Evolutionary conservation across 2,888 invertebrate genomes (phyloP).

Genomic region (Torymus aiolomorphi): DNA sequence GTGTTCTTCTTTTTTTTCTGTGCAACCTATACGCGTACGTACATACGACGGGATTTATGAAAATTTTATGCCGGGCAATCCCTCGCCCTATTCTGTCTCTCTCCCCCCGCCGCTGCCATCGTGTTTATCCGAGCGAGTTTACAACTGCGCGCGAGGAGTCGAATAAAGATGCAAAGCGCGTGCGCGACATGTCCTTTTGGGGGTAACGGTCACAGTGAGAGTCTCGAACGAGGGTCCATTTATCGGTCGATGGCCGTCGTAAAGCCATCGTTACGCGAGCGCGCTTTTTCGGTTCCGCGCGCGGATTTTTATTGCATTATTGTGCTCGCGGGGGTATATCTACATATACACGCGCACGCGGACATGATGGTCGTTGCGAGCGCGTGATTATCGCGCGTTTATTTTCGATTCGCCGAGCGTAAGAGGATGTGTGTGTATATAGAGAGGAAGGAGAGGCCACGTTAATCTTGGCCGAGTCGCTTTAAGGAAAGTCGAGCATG

Average conservation of each 20-base stretch:
- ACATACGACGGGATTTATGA: conserved; percentile 42
- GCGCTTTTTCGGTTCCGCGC: neutral
- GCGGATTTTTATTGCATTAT: conserved; percentile 35
- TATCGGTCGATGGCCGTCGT: conserved; percentile 26
- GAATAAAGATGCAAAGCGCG: conserved; percentile 50
- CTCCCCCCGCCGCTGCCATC: neutral
- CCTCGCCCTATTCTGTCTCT: neutral
- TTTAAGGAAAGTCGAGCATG: neutral
- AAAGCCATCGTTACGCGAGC: conserved; percentile 19
- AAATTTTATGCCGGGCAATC: conserved; percentile 41
- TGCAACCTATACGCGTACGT: too few species aligned
- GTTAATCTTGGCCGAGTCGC: neutral
- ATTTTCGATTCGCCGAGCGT: neutral
- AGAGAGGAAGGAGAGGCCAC: too few species aligned
- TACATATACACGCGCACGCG: neutral
- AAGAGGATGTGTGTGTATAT: neutral
- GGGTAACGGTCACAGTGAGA: conserved; percentile 3
- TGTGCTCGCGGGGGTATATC: neutral
- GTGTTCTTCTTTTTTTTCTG: too few species aligned
- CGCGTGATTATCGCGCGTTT: neutral
- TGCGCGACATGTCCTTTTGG: conserved; percentile 19
- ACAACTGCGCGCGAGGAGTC: conserved; percentile 10
- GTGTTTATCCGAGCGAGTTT: conserved; percentile 44
- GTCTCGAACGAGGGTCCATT: neutral
- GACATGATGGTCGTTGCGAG: conserved; percentile 8